Base-by-base conservation (phyloP, 2,113 vertebrate genomes). In the Synchiropus splendidus region DNA sequence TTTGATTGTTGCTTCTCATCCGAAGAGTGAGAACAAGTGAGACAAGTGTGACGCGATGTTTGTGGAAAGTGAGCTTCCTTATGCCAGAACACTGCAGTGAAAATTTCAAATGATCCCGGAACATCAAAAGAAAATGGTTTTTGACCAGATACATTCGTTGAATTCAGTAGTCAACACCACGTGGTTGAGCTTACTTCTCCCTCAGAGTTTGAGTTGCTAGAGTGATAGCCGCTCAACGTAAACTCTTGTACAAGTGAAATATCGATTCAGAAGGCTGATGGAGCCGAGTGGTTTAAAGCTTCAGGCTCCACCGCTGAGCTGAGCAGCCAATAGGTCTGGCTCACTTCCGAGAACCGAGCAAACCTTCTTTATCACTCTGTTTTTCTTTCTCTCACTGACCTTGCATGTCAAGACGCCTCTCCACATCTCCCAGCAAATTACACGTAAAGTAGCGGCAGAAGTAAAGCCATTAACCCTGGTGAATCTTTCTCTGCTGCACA, bases 371-470 rank as follows among this genome's bases (percentile, higher is more conserved):
- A 15, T 31, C 9, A 18, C 8, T 21, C 35, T 38, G 21, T 16
- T 17, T 32, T 1, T 18, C 16, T 31, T 12, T 41, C 12, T 53
- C 14, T 45, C 16, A 57, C 11, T 72, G 63, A 67, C 68, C 59
- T 67, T 72, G 59, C 57, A 51, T 10, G 1, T 37, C 13, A 30
- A 27, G 33, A 57, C 33, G 9, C 36, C 14, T 35, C 18, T 14
- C 18, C 1, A 6, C 10, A 16, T 17, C 15, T 39, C 6, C 15
- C 10, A n/a, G 34, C 10, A 35, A 34, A 34, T 12, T 34, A 27
- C 21, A 27, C 9, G 11, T 2, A 34, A 34, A 2, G 32, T 12
- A 34, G 32, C 21, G 8, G 21, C 21, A 27, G 21, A 27, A 27
- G 21, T 27, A 27, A 27, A 27, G 21, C 21, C 21, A 27, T 27